A percentile compares a stretch with the other conserved stretches of the same genome.
Conservation (phyloP, 1,140 invertebrate species). For the Pogonognathellus flavescens region DNA sequence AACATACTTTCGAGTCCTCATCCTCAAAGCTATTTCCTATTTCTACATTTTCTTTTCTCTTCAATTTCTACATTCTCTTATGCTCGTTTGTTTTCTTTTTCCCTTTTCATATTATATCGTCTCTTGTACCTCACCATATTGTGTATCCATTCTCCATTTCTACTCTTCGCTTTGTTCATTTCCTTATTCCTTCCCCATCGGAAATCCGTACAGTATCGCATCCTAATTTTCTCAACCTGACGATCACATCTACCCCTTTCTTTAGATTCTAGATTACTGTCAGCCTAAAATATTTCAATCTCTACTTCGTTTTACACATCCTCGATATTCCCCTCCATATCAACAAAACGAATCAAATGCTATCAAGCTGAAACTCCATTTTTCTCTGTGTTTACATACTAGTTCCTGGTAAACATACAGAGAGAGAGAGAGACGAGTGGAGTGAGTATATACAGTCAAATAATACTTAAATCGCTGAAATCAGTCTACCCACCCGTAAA, state of each 20-base stretch:
- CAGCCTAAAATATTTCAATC: constrained; percentile 35
- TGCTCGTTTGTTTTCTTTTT: constrained; percentile 8
- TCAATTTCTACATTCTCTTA: constrained; percentile 1
- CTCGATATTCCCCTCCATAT: constrained; percentile 9
- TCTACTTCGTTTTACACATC: constrained; percentile 23
- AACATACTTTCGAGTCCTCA: constrained; percentile 28
- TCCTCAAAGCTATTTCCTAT: constrained; percentile 43
- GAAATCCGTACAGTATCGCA: constrained; percentile 38
- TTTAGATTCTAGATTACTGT: constrained; percentile 14
- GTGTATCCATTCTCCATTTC: constrained; percentile 19
- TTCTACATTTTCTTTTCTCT: constrained; percentile 42
- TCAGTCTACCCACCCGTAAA: not conserved
- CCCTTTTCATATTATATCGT: not conserved
- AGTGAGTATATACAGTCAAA: not conserved
- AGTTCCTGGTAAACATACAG: not conserved
- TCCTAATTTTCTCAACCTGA: constrained; percentile 50
- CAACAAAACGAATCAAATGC: constrained; percentile 28
- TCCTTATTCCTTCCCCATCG: constrained; percentile 45
- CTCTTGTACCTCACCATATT: not conserved
- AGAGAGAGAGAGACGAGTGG: no score
- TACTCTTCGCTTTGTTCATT: constrained; percentile 33
- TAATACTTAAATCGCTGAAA: constrained; percentile 7
- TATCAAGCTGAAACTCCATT: constrained; percentile 31
- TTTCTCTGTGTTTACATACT: constrained; percentile 4
- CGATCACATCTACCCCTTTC: constrained; percentile 41